Base-by-base conservation (phyloP, 1,140 invertebrate genomes). In the Rhyacophila brunnea region DNA sequence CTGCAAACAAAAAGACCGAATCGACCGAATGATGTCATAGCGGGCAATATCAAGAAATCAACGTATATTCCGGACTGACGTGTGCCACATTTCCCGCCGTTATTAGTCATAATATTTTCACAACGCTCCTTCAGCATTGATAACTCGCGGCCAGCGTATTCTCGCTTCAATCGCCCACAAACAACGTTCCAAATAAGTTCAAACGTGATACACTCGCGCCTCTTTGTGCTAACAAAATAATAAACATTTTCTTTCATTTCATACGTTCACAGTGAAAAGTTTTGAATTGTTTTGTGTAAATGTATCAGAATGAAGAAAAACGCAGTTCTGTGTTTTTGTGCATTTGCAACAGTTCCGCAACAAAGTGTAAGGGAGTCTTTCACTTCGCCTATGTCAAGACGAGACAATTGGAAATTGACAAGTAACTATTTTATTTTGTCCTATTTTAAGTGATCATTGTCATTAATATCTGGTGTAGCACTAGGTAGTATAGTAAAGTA, bases 321-420 rank as follows among this genome's bases (percentile, higher is more conserved):
- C 48, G 62, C 62, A 13, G 57, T 55, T 14, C 17, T 60, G 40
- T 64, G 57, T 53, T 51, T 64, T 36, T 64, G 62, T 48, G 57
- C 62, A 19, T 35, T 63, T n/a, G 56, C 56, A 7, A 45, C 60
- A 1, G 28, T 44, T 32, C 44, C 60, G 17, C 32, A 36, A 49
- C 44, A 45, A n/a, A 15, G 14, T n/a, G 36, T 42, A 36, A 28
- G 20, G 52, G 28, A 32, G 17, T 53, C 57, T 35, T 47, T 64
- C 52, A 35, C 60, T 44, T 14, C 46, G 5, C 51, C 62, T 49
- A 48, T 52, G 50, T 46, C 61, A 10, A 38, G 55, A 42, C 23
- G 47, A 20, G 42, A 57, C 17, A 45, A 40, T 32, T 43, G 17
- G 17, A 18, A 20, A n/a, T 15, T 34, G 10, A 49, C 51, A 49